Evolutionary conservation across 2,113 vertebrate genomes (phyloP), one percentile per base, ranked within the genome.

Genomic region (Pelodiscus sinensis): DNA sequence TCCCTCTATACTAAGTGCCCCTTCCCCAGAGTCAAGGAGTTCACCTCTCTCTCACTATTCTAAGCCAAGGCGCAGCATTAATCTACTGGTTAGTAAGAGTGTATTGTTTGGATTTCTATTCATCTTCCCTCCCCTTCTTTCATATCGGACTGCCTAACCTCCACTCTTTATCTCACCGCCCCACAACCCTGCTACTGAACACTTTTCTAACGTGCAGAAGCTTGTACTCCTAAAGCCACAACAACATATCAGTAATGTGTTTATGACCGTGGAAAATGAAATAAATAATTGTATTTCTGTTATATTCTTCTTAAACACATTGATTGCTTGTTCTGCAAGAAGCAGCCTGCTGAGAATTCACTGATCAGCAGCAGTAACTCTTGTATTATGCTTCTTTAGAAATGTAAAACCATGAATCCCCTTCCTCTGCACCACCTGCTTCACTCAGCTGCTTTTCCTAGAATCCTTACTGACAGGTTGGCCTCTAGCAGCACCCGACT

Each of bases 321-420:
- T 19, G 52, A 18, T 78, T 0, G 0, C 9, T 35, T 65, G n/a
- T 44, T 29, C 81, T 82, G 19, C 51, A 55, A 56, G 51, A 85
- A 89, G 22, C 35, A 24, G 24, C 10, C 11, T 54, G 44, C 19
- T 65, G 44, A 1, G 0, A 54, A 27, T 31, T 2, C 71, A 68
- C 10, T 24, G 62, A 60, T 38, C 19, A 54, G 50, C 57, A 50
- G 31, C 29, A 81, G 58, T 81, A 79, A 27, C 7, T 54, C 9
- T 75, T 6, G 38, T 9, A 1, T 22, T 79, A 19, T 51, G 22
- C 68, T 44, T 81, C 44, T 65, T 81, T 92, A 1, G 2, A 86
- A 15, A 91, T 55, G 56, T 11, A 8, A 35, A 89, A 81, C 2
- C 82, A 79, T 12, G 52, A 15, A 4, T 82, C 15, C 6, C 22